These are phyloP conservation scores for Drosophila insularis DNA, from an alignment of 1,140 invertebrate genomes.

Conservation along the genomic window DNA sequence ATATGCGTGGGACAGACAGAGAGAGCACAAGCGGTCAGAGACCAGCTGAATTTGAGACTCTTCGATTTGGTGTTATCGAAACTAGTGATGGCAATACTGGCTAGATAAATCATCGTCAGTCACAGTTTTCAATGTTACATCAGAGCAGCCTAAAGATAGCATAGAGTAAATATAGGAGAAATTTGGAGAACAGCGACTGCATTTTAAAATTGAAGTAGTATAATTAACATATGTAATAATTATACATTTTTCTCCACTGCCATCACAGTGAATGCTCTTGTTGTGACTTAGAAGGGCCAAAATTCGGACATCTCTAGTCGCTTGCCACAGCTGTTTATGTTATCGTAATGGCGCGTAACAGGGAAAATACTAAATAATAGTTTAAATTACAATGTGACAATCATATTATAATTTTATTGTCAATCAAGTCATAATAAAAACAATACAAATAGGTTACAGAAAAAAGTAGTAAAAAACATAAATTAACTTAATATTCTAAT, in stretches of 20 bases:
- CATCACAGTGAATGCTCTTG: not conserved
- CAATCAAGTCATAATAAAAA: too few species aligned
- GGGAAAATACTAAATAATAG: conserved; percentile 16
- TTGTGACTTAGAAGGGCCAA: not conserved
- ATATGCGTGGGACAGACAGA: conserved; percentile 19
- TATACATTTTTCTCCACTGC: not conserved
- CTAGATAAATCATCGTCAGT: not conserved
- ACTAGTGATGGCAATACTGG: not conserved
- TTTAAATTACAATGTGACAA: not conserved
- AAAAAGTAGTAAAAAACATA: not conserved
- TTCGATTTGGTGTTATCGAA: conserved; percentile 14
- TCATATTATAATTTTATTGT: not conserved
- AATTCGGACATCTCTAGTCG: not conserved
- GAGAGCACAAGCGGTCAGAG: not conserved
- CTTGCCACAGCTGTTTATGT: conserved; percentile 15
- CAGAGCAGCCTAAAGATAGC: too few species aligned
- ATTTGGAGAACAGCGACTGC: not conserved
- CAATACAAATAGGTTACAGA: not conserved
- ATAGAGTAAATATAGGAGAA: not conserved
- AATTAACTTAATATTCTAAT: not conserved
- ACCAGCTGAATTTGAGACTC: conserved; percentile 31
- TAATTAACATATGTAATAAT: not conserved
- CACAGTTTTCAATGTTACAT: too few species aligned
- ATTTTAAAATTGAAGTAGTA: not conserved
- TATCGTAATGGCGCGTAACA: conserved; percentile 30